Evolutionary conservation across 2,113 vertebrate species (phyloP).

Genomic region (Channa maculata): DNA sequence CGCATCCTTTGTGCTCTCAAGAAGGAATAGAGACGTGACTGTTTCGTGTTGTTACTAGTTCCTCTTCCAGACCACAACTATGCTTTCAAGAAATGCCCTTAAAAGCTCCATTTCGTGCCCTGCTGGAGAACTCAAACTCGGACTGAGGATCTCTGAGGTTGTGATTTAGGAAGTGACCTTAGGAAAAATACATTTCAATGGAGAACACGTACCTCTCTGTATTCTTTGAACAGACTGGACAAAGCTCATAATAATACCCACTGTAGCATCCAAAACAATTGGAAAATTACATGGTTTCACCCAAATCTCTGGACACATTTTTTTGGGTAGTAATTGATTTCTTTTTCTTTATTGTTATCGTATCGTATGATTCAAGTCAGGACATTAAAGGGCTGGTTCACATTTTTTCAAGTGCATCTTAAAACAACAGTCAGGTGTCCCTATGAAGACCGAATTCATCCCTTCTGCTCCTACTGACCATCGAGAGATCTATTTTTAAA

Average conservation of each 20-base stretch:
- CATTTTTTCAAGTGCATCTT: too few species aligned
- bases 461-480: too few species aligned
- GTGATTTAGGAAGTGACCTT: slow-evolving; percentile 3
- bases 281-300: slow-evolving; percentile 18
- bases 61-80: slow-evolving; percentile 21
- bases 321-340: not conserved
- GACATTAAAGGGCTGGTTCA: too few species aligned
- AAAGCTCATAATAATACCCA: not conserved
- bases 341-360: not conserved
- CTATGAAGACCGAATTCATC: too few species aligned
- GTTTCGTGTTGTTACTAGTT: slow-evolving; percentile 9
- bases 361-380: too few species aligned
- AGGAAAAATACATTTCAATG: not conserved
- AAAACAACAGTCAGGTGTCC: too few species aligned
- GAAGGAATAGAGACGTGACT: slow-evolving; percentile 5
- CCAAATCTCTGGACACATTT: slow-evolving; percentile 8
- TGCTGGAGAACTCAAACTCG: slow-evolving; percentile 2
- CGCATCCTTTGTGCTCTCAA: not conserved
- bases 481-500: too few species aligned
- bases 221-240: not conserved
- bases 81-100: slow-evolving; percentile 22
- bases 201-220: not conserved
- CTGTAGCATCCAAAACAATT: not conserved
- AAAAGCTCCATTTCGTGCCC: slow-evolving; percentile 23
- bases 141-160: not conserved